Conservation (phyloP, 2,888 invertebrate species). For the Zygogramma bicolorata region DNA sequence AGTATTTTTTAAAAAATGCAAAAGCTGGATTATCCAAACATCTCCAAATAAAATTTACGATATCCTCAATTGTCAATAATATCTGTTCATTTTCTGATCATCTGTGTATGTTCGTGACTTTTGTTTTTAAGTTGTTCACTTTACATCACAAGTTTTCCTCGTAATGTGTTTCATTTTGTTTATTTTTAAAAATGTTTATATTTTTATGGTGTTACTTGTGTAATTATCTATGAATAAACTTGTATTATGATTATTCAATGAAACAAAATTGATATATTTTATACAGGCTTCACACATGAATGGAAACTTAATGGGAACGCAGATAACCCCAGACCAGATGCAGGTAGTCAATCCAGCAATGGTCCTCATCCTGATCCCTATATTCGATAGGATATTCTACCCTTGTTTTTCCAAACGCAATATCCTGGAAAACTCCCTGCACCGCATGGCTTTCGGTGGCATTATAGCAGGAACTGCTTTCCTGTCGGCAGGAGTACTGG, state of each 20-base stretch:
- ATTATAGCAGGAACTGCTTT: slow-evolving; percentile 67
- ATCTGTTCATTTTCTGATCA: too few species aligned
- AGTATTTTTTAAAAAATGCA: too few species aligned
- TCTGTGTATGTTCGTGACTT: too few species aligned
- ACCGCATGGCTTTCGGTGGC: slow-evolving; percentile 83
- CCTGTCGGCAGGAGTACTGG: slow-evolving; percentile 59
- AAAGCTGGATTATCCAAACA: too few species aligned
- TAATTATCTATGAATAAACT: not conserved
- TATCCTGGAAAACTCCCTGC: slow-evolving; percentile 72
- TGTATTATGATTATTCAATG: not conserved
- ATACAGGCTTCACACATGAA: slow-evolving; percentile 79
- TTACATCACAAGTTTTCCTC: too few species aligned
- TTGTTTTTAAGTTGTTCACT: too few species aligned
- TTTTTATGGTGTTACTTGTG: too few species aligned
- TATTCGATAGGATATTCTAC: slow-evolving; percentile 71
- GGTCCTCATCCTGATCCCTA: slow-evolving; percentile 78
- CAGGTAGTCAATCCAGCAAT: slow-evolving; percentile 83
- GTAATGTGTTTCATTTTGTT: too few species aligned
- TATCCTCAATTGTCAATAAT: too few species aligned
- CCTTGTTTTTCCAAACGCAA: slow-evolving; percentile 68
- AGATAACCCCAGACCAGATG: slow-evolving; percentile 83
- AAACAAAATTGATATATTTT: not conserved
- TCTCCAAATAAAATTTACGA: too few species aligned
- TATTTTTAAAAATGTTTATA: too few species aligned
- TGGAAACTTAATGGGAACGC: slow-evolving; percentile 73